Percentiles rank a stretch among this genome's conserved stretches.
Conservation (phyloP, 2,888 invertebrate genomes). For the Perizoma affinitatum region DNA sequence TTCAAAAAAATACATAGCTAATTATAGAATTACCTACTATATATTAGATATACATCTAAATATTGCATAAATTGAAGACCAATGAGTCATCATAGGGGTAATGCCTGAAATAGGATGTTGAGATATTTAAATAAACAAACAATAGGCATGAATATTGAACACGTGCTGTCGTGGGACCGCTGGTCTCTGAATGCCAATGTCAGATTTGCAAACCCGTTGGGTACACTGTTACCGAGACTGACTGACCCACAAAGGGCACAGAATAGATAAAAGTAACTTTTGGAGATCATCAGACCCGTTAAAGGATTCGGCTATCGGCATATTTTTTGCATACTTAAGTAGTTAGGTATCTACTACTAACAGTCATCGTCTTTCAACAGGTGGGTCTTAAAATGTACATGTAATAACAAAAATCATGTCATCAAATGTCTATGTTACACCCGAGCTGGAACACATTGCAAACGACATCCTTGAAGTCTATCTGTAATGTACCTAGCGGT, state of each 20-base stretch:
- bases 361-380: no score
- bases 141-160: slow-evolving; percentile 25
- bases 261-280: slow-evolving; percentile 17
- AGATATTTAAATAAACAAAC: slow-evolving; percentile 12
- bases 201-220: slow-evolving; percentile 74
- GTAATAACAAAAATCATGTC: not conserved
- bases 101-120: slow-evolving; percentile 7
- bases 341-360: no score
- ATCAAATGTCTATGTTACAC: not conserved
- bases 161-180: slow-evolving; percentile 34
- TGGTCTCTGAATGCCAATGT: slow-evolving; percentile 72
- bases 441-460: no score
- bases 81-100: no score
- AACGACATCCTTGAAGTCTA: no score
- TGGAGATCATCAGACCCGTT: slow-evolving; percentile 35
- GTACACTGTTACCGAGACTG: slow-evolving; percentile 62
- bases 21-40: no score
- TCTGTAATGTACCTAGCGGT: no score
- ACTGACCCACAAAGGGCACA: slow-evolving; percentile 62
- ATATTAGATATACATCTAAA: no score
- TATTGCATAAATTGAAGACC: no score
- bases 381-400: not conserved
- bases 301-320: slow-evolving; percentile 31
- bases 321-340: slow-evolving; percentile 27
- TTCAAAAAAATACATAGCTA: no score